Percentiles rank a stretch among this genome's conserved stretches.
Conservation (phyloP, 2,888 invertebrate species). For the Germaria angustata region DNA sequence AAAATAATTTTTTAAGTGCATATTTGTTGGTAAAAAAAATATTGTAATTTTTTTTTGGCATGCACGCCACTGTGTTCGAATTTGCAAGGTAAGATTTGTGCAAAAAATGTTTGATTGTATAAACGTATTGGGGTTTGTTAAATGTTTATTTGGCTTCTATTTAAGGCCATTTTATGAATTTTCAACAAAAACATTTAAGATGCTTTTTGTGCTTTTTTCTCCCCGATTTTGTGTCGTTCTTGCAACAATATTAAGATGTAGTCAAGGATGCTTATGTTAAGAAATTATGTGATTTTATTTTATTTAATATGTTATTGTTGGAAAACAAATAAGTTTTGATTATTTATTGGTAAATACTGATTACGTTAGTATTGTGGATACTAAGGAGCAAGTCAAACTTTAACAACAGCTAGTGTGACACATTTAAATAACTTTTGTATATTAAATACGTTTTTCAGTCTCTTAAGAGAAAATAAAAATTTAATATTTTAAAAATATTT, state of each 20-base stretch:
- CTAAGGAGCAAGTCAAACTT: slow-evolving; percentile 2
- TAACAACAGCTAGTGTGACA: not conserved
- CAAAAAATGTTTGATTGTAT: slow-evolving; percentile 68
- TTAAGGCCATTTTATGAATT: slow-evolving; percentile 49
- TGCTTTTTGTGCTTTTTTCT: not conserved
- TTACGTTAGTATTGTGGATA: too few species aligned
- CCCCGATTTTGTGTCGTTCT: not conserved
- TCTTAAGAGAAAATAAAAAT: too few species aligned
- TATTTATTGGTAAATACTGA: slow-evolving; percentile 54
- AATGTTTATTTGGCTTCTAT: slow-evolving; percentile 65
- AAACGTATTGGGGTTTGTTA: slow-evolving; percentile 62
- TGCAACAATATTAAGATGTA: slow-evolving; percentile 29
- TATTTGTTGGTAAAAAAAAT: too few species aligned
- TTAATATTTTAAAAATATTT: too few species aligned
- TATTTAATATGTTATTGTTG: slow-evolving; percentile 27
- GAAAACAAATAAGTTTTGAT: slow-evolving; percentile 46
- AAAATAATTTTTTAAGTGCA: too few species aligned
- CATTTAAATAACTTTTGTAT: not conserved
- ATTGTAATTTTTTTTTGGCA: not conserved
- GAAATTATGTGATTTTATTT: slow-evolving; percentile 49
- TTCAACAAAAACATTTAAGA: slow-evolving; percentile 43
- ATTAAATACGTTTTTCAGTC: too few species aligned
- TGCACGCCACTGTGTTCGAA: not conserved
- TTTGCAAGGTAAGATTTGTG: slow-evolving; percentile 73
- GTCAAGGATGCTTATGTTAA: slow-evolving; percentile 33